Base-by-base conservation (phyloP, 2,113 vertebrate species). In the Thamnophis sirtalis region DNA sequence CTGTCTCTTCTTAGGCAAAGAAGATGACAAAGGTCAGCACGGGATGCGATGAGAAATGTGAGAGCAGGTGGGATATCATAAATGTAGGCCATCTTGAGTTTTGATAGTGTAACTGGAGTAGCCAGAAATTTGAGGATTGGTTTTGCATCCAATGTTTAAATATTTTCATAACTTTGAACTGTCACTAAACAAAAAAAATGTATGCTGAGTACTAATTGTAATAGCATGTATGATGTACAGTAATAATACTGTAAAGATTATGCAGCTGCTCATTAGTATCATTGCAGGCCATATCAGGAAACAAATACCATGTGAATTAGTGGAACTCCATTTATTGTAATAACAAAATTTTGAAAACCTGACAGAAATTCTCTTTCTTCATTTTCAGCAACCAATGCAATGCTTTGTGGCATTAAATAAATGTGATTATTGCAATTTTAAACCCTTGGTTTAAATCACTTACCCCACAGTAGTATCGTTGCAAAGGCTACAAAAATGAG, bases 391-490 rank as follows among this genome's bases (percentile, higher is more conserved):
- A 33, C 28, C 28, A 68, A 15, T n/a, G 4, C 13, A 60, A 60
- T 26, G 56, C 3, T 60, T 60, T 60, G 58, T 68, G 63, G 5
- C 28, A 13, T 15, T 13, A 68, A 68, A 68, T 15, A 13, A 68
- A 68, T 5, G n/a, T 2, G 26, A 68, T 68, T 68, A 68, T 5
- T 68, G 11, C 28, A 68, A n/a, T 68, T 68, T 68, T 68, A 68
- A 68, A 68, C 28, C 63, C 63, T 68, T n/a, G 26, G 22, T 5
- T 24, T 9, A 43, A 26, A 4, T 49, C 49, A 90, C 93, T 86
- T 88, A 93, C 94, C 94, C 53, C 87, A 84, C 38, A 60, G 21
- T 49, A 95, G 85, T 60, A 90, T 21, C 43, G 48, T 50, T 68
- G 0, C 2, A 49, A 95, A 80, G 7, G 13, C 53, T 3, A 11